A percentile compares a stretch with the other conserved stretches of the same genome.
Conservation (phyloP, 2,113 vertebrate genomes). For the Coreoperca whiteheadi region DNA sequence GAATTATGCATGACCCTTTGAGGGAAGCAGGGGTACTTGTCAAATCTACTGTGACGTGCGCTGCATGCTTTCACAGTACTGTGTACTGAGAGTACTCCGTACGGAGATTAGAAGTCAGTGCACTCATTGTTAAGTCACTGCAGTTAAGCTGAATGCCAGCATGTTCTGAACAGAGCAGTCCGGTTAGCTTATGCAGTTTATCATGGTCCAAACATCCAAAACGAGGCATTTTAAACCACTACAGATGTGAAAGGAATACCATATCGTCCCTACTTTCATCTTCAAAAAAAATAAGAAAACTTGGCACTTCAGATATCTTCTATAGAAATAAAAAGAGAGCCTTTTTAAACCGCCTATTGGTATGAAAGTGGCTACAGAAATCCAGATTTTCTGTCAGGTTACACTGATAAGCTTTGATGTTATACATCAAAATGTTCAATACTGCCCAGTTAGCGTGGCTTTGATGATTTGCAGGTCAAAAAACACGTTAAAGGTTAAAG, state of each 20-base stretch:
- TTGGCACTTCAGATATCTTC: not conserved
- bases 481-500: not conserved
- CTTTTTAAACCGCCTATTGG: not conserved
- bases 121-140: not conserved
- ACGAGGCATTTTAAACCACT: not conserved
- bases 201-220: not conserved
- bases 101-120: too few species aligned
- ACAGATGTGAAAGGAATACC: not conserved
- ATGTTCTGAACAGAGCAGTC: not conserved
- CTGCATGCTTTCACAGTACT: not conserved
- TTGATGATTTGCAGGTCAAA: not conserved
- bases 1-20: slow-evolving; percentile 52
- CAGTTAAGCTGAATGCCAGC: not conserved
- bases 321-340: not conserved
- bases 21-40: slow-evolving; percentile 36
- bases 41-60: slow-evolving; percentile 18
- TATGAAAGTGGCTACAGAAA: not conserved
- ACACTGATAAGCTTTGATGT: slow-evolving; percentile 11
- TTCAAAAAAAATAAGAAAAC: slow-evolving; percentile 1
- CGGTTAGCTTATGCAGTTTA: too few species aligned
- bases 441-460: not conserved
- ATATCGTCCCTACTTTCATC: not conserved
- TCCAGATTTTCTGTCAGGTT: not conserved
- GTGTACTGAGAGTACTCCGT: too few species aligned
- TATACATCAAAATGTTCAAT: not conserved